These are phyloP conservation scores for Pegoplata infirma DNA, from an alignment of 2,888 invertebrate genomes.

Conservation along the genomic window DNA sequence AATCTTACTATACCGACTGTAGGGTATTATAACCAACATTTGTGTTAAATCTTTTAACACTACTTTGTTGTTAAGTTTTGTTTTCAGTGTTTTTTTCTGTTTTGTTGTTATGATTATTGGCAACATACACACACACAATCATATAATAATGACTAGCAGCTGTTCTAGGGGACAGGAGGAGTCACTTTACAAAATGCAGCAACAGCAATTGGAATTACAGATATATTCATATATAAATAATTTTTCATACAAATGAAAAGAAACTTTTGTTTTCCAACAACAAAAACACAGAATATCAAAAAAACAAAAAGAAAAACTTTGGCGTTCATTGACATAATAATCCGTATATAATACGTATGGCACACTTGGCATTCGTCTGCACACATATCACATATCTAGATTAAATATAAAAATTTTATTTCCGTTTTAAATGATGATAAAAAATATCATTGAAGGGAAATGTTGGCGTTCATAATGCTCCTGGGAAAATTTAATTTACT, in stretches of 20 bases:
- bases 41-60: constrained; percentile 62
- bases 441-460: background rate
- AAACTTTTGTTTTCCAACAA: constrained; percentile 50
- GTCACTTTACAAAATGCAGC: background rate
- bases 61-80: constrained; percentile 38
- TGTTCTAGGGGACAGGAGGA: background rate
- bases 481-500: background rate
- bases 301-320: constrained; percentile 38
- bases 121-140: too few relatives aligned
- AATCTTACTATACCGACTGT: too few relatives aligned
- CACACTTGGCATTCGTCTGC: constrained; percentile 55
- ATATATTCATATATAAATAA: too few relatives aligned
- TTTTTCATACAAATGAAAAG: constrained; percentile 19
- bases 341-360: constrained; percentile 50
- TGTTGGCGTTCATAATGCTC: background rate
- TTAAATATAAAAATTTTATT: constrained; percentile 34
- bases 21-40: too few relatives aligned
- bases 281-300: too few relatives aligned
- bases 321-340: constrained; percentile 65
- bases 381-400: too few relatives aligned
- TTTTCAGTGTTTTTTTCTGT: background rate
- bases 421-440: constrained; percentile 28
- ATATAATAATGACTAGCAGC: background rate
- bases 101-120: background rate
- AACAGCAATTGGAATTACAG: background rate